Percentiles rank a stretch among this genome's conserved stretches.
phyloP scores from a whole-genome alignment of 1,140 invertebrate species.

The Meloidogyne floridensis region DNA sequence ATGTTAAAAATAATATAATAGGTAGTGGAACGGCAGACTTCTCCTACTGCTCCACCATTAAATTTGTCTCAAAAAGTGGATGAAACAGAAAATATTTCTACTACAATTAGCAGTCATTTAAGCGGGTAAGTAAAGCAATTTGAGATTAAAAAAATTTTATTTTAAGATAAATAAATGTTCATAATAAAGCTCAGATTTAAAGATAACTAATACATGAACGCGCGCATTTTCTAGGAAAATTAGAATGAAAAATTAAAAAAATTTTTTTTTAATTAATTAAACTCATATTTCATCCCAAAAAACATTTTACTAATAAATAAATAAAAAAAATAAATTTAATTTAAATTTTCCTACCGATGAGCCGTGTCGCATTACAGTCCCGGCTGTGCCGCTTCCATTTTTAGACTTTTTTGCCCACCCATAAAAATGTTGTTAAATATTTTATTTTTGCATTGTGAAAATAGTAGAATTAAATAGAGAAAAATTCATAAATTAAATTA shows the following conservation, averaged over 20 bases:
- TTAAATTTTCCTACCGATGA: neutral
- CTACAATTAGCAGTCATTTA: neutral
- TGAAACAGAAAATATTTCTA: neutral
- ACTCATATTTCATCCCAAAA: neutral
- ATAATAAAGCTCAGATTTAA: constrained; percentile 2
- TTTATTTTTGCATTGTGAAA: neutral
- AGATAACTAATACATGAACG: neutral
- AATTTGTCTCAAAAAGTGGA: neutral
- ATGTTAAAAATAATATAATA: neutral
- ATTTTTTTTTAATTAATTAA: neutral
- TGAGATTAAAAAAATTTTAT: neutral
- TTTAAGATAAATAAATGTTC: neutral
- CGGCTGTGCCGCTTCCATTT: neutral
- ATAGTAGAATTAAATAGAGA: neutral
- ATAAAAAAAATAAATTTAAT: too few relatives aligned
- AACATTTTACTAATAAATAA: neutral
- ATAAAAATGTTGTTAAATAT: neutral
- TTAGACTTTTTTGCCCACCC: neutral
- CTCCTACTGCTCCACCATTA: neutral
- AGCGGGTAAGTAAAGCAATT: neutral
- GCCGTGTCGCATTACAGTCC: neutral
- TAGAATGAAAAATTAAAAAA: neutral
- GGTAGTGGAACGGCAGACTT: neutral
- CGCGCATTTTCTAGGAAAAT: neutral
- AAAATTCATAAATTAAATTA: neutral